Evolutionary conservation across 2,888 invertebrate species (phyloP).

Genomic region (Stenurella melanura): DNA sequence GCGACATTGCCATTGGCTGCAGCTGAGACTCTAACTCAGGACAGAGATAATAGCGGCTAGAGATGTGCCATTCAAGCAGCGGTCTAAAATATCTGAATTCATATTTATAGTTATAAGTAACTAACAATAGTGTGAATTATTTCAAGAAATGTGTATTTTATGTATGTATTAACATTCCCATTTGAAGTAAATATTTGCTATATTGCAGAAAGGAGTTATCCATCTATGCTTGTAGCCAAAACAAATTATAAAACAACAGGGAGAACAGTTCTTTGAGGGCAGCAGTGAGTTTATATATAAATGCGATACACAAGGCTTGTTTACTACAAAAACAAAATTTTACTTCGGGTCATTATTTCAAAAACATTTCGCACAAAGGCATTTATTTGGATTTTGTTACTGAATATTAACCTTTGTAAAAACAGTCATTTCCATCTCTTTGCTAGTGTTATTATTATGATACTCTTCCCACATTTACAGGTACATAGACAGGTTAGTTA

Average conservation of each 20-base stretch:
- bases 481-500: neutral
- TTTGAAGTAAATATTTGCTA: too few species aligned
- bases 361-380: neutral
- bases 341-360: neutral
- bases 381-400: constrained; percentile 4
- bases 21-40: too few species aligned
- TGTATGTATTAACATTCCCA: too few species aligned
- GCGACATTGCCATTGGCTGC: too few species aligned
- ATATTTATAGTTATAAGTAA: too few species aligned
- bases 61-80: too few species aligned
- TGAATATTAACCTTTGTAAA: constrained; percentile 6
- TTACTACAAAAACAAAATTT: constrained; percentile 12
- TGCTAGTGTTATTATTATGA: neutral
- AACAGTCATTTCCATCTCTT: constrained; percentile 4
- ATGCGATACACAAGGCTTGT: constrained; percentile 2
- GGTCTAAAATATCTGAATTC: too few species aligned
- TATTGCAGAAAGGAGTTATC: too few species aligned
- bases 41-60: too few species aligned
- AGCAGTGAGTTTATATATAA: neutral
- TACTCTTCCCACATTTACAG: neutral
- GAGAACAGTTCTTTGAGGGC: neutral
- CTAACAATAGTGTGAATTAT: too few species aligned
- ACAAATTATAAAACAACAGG: constrained; percentile 19
- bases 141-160: too few species aligned
- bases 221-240: neutral